These are phyloP conservation scores for Ptilorrhoa leucosticta DNA, from an alignment of 2,113 vertebrate genomes.

Conservation along the genomic window DNA sequence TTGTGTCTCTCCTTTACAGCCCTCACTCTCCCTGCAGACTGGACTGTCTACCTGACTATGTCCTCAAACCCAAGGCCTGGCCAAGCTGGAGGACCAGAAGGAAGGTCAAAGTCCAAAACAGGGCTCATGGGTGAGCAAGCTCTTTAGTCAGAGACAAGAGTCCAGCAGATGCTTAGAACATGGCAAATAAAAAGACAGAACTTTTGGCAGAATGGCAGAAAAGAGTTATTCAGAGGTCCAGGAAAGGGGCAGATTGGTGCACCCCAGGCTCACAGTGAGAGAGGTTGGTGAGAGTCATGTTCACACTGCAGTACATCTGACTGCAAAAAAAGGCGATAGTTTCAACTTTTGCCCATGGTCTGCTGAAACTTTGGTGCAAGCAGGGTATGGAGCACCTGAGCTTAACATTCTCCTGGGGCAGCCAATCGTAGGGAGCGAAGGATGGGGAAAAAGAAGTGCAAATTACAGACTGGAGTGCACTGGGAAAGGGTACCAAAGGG, in stretches of 20 bases:
- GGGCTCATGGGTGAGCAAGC: not conserved
- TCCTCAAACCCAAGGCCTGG: not conserved
- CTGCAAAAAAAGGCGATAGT: not conserved
- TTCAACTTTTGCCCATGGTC: not conserved
- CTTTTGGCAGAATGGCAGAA: not conserved
- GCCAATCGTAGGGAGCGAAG: not conserved
- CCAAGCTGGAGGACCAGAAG: not conserved
- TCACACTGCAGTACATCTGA: not conserved
- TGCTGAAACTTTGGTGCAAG: not conserved
- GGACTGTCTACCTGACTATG: not conserved
- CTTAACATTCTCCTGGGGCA: rapidly evolving
- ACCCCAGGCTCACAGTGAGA: not conserved
- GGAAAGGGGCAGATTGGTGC: not conserved
- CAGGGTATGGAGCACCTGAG: not conserved
- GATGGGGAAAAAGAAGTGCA: not conserved
- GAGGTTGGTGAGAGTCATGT: not conserved
- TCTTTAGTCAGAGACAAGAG: not conserved
- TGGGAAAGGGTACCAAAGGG: not conserved
- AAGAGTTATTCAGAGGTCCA: not conserved
- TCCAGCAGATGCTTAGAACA: not conserved
- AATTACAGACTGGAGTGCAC: not conserved
- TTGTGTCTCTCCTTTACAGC: not conserved
- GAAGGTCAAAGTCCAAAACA: not conserved
- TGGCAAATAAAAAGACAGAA: not conserved
- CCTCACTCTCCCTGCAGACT: not conserved